A percentile compares a stretch with the other conserved stretches of the same genome.
Conservation (phyloP, 2,797 vertebrate species). For the Paguma larvata region DNA sequence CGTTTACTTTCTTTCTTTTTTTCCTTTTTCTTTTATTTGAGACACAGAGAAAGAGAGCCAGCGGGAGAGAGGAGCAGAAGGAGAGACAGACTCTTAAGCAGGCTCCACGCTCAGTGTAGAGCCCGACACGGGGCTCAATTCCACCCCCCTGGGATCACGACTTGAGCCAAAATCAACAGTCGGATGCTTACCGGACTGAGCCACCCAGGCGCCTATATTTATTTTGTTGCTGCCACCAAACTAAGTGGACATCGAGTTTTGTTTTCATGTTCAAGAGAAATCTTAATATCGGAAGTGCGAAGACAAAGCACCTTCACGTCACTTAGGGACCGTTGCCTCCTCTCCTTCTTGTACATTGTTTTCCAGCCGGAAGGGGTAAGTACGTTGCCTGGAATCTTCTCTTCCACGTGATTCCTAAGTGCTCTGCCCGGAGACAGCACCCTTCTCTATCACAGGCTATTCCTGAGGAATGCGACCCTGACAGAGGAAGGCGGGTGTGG, state of each 20-base stretch:
- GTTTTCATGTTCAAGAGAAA: not conserved
- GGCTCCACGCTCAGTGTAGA: no score
- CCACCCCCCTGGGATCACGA: no score
- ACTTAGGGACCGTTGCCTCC: not conserved
- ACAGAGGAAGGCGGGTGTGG: not conserved
- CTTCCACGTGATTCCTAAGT: not conserved
- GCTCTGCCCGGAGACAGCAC: rapidly evolving
- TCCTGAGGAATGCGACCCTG: no score
- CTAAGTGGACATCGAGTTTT: not conserved
- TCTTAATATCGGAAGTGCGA: not conserved
- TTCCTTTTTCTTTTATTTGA: no score
- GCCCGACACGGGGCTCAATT: no score
- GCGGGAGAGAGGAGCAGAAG: no score
- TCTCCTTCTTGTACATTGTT: not conserved
- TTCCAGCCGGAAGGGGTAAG: not conserved
- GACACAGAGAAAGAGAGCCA: no score
- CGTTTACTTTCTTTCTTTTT: no score
- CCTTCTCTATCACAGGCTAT: not conserved
- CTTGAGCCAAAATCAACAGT: no score
- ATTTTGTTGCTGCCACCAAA: not conserved
- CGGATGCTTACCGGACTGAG: no score
- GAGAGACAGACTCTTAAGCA: no score
- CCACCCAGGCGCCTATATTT: no score
- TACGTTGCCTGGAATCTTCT: not conserved
- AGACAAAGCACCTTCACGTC: not conserved